Percentiles rank a stretch among this genome's conserved stretches.
Evolutionary conservation across 2,113 vertebrate species (phyloP).

Genomic region (Tor tambroides): DNA sequence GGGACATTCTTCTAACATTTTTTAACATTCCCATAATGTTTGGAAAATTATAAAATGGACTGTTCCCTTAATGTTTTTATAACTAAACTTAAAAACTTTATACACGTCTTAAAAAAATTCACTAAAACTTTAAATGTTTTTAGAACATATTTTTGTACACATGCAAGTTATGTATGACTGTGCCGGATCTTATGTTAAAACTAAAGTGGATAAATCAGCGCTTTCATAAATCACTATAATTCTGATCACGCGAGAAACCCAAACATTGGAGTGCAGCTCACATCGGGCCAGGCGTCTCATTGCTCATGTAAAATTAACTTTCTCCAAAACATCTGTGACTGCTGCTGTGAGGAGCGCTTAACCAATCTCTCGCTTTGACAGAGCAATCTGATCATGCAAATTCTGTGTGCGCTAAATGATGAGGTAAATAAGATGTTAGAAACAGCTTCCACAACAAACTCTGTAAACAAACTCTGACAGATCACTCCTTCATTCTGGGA

Average conservation of each 20-base stretch:
- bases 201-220: background rate
- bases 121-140: too few species aligned
- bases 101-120: too few species aligned
- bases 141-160: too few species aligned
- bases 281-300: too few species aligned
- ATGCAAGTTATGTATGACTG: background rate
- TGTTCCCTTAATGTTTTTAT: too few species aligned
- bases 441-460: background rate
- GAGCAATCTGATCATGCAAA: background rate
- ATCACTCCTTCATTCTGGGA: background rate
- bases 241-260: background rate
- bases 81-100: too few species aligned
- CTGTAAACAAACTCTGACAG: constrained; percentile 14
- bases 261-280: background rate
- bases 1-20: too few species aligned
- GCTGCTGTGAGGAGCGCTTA: background rate
- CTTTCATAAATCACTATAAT: background rate
- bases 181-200: background rate
- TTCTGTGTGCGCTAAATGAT: constrained; percentile 18
- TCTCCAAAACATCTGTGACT: background rate
- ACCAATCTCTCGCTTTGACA: constrained; percentile 4
- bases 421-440: constrained; percentile 13
- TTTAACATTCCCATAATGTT: too few species aligned
- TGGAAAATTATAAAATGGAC: too few species aligned
- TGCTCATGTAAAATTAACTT: background rate